Base-by-base conservation (phyloP, 2,113 vertebrate species). In the Aleadryas rufinucha region DNA sequence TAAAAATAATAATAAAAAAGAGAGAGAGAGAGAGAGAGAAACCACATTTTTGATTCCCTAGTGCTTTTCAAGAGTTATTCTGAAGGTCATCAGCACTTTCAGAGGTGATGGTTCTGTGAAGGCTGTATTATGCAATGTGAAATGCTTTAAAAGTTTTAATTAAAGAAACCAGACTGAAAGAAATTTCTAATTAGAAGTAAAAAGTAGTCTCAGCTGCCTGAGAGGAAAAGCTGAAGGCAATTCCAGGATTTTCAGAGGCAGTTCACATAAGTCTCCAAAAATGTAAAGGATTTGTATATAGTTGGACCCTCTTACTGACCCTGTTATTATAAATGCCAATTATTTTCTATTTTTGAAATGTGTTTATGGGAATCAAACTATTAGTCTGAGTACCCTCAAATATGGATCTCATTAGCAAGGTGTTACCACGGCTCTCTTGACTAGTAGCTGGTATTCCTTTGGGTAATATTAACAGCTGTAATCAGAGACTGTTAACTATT, bases 381-480 rank as follows among this genome's bases (percentile, higher is more conserved):
- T 76, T 88, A 74, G 21, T 69, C 30, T 80, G n/a, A 65, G 21
- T 77, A 54, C 42, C 70, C 39, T 83, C 33, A 59, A 84, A 86
- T 84, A 44, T 59, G 71, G 68, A 86, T 93, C 89, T 93, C 68
- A 90, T 95, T 94, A 96, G 50, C 42, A 88, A 93, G 76, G 83
- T 93, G 83, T 93, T 89, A 70, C 76, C 52, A 81, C 16, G 27
- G 54, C 41, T 66, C 78, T 95, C 80, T 85, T 47, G 59, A 92
- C 87, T 84, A 81, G 65, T 90, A 89, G 80, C 69, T 95, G 53
- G 13, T 95, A 84, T 92, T 95, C 93, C 84, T 95, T 75, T 71
- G 89, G 91, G 94, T 95, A 95, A 87, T 87, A 94, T 95, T 96
- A 95, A 95, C 89, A 89, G 80, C 89, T 93, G 84, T 78, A 95